Conservation (phyloP, 2,888 invertebrate genomes). For the Lasioglossum pauxillum region DNA sequence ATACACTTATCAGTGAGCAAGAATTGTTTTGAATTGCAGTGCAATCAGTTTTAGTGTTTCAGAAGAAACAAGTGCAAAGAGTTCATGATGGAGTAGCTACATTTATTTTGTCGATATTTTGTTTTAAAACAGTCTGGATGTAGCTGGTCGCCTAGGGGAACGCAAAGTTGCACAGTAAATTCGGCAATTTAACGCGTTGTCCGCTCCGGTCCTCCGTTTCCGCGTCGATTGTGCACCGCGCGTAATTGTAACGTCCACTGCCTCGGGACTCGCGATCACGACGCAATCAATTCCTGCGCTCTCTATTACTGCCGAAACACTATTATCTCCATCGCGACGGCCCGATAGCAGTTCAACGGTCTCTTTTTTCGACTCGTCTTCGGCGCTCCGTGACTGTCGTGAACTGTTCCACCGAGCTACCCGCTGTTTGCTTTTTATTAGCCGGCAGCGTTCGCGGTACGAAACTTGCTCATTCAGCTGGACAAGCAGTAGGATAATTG, state of each 20-base stretch:
- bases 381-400: not conserved
- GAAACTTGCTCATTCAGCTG: not conserved
- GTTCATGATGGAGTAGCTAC: not conserved
- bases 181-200: not conserved
- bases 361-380: not conserved
- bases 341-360: not conserved
- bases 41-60: not conserved
- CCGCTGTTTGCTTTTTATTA: not conserved
- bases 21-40: not conserved
- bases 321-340: not conserved
- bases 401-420: not conserved
- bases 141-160: not conserved
- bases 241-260: not conserved
- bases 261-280: not conserved
- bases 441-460: not conserved
- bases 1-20: no score
- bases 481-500: constrained; percentile 4
- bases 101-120: not conserved
- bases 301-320: constrained; percentile 1
- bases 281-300: constrained; percentile 2
- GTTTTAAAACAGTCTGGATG: not conserved
- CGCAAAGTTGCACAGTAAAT: not conserved
- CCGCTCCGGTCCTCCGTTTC: not conserved
- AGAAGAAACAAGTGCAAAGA: not conserved
- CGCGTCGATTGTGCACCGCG: not conserved